Evolutionary conservation across 2,888 invertebrate genomes (phyloP), one percentile per base, ranked within the genome.

Genomic region (Agrochola litura): DNA sequence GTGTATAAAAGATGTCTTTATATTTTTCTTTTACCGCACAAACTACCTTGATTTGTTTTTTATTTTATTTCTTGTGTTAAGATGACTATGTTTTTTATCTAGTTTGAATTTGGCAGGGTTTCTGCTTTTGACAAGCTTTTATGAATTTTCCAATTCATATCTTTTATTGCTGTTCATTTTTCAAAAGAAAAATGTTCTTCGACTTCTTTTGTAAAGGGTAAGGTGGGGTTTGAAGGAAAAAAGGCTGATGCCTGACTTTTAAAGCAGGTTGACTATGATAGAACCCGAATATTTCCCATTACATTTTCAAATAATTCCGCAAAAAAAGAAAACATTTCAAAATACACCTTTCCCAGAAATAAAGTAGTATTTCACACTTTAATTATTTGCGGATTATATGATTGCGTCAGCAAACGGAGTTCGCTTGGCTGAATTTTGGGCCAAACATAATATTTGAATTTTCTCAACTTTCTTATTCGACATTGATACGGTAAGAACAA

Each of bases 1-100:
- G 69, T 65, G 14, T 56, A 37, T 56, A 66, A 66, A 80, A 61
- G 0, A 58, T 14, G 41, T 58, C 30, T 76, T 64, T 82, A 67
- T 66, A 6, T 63, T 56, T 56, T 64, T 67, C 12, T 67, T 76
- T 43, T 25, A 30, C 2, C 19, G 6, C 16, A 46, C 19, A 16
- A 37, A 56, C 64, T 68, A 22, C 16, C 6, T 43, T 46, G 8
- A 30, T 60, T 58, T 30, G 4, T 16, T 8, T 46, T 67, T 49
- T 70, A 52, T 76, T 56, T 71, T n/a, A 37, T 37, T 79, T 19
- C 64, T 65, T 22, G 25, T 30, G 12, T 8, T 37, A 14, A 41
- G 16, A 16, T 41, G 5, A 6, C 58, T 19, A 14, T 43, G n/a
- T 2, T 71, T 73, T 46, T 12, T 0, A 30, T 43, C 1, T 66